Evolutionary conservation across 1,140 invertebrate species (phyloP).

Genomic region (Hyles vespertilio): DNA sequence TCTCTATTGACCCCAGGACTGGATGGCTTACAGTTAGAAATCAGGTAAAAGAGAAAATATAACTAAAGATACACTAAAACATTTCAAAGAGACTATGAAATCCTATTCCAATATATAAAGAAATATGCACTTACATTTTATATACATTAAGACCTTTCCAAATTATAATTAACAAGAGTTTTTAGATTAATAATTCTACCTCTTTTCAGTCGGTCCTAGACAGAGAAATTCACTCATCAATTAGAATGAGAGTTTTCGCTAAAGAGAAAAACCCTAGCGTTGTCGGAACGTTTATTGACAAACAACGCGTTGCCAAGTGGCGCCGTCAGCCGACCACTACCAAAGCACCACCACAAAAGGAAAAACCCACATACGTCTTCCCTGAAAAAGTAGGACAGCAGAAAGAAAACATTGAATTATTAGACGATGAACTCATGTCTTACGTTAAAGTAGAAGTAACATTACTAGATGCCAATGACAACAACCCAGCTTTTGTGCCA

Average conservation of each 20-base stretch:
- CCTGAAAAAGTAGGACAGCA: conserved; percentile 65
- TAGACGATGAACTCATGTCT: conserved; percentile 72
- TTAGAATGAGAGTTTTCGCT: conserved; percentile 85
- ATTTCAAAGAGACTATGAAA: not conserved
- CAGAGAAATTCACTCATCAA: conserved; percentile 82
- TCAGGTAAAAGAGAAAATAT: conserved; percentile 46
- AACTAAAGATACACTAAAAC: not conserved
- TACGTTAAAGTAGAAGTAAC: conserved; percentile 87
- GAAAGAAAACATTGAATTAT: conserved; percentile 61
- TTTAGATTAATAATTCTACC: not conserved
- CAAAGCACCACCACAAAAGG: conserved; percentile 31
- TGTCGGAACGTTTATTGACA: conserved; percentile 61
- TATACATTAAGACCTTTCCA: not conserved
- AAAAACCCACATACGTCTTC: conserved; percentile 71
- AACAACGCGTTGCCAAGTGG: conserved; percentile 58
- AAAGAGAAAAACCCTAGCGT: conserved; percentile 83
- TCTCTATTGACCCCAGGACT: conserved; percentile 84
- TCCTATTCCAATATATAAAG: too few relatives aligned
- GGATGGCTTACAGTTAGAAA: conserved; percentile 92
- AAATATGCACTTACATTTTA: not conserved
- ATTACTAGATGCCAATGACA: conserved; percentile 90
- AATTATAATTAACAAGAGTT: not conserved
- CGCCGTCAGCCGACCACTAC: conserved; percentile 37
- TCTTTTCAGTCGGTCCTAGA: conserved; percentile 82
- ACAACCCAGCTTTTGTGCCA: conserved; percentile 89